Conservation (phyloP, 2,888 invertebrate species). For the Lepidochitona cinerea region DNA sequence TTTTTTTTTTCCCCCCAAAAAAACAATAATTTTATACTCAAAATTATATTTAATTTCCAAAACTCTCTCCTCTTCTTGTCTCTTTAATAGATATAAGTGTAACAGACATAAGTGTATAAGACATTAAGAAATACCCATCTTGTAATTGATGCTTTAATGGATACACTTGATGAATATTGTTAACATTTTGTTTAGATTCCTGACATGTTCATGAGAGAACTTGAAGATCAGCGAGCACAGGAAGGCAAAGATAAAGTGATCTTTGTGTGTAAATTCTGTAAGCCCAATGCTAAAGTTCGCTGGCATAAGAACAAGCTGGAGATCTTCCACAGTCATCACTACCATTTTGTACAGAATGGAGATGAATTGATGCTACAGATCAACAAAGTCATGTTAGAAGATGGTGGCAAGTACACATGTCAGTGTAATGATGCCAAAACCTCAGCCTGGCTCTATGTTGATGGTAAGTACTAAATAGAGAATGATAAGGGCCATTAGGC, state of each 20-base stretch:
- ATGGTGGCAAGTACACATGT: constrained; percentile 96
- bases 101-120: no score
- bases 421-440: constrained; percentile 92
- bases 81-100: no score
- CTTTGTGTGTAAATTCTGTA: constrained; percentile 95
- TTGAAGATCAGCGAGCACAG: constrained; percentile 95
- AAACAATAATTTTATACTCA: no score
- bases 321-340: constrained; percentile 95
- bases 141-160: no score
- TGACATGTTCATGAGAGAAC: constrained; percentile 86
- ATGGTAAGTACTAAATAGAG: constrained; percentile 79
- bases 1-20: no score
- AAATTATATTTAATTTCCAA: no score
- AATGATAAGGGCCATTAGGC: no score
- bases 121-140: no score
- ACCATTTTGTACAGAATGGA: constrained; percentile 92
- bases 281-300: constrained; percentile 80
- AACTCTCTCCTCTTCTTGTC: no score
- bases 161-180: no score
- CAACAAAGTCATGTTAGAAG: constrained; percentile 92
- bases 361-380: constrained; percentile 93
- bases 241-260: constrained; percentile 96
- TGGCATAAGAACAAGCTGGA: constrained; percentile 80
- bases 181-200: constrained; percentile 44
- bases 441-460: constrained; percentile 93